Conservation (phyloP, 64 coral and sea anemone genomes). For the Porites lutea region DNA sequence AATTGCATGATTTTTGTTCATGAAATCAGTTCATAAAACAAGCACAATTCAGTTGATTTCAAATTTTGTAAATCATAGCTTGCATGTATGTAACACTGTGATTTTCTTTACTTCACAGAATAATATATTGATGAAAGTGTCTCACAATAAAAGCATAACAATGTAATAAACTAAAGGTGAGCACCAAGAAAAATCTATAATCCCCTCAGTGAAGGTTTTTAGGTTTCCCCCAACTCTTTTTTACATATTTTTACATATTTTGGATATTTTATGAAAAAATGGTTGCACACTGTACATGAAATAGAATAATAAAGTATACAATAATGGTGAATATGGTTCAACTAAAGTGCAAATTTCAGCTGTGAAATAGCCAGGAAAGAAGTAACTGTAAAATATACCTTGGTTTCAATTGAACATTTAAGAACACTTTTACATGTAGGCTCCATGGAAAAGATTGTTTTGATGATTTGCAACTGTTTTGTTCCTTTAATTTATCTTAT, state of each 20-base stretch:
- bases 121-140: no score
- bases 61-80: constrained; percentile 8
- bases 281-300: constrained; percentile 7
- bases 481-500: constrained; percentile 18
- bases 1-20: constrained; percentile 5
- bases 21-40: constrained; percentile 14
- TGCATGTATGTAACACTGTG: constrained; percentile 17
- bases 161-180: constrained; percentile 14
- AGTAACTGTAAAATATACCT: no score
- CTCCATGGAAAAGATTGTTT: constrained; percentile 13
- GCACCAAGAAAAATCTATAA: constrained; percentile 22
- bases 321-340: constrained; percentile 3
- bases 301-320: no score
- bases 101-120: constrained; percentile 22
- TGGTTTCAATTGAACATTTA: no score
- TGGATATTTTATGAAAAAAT: constrained; percentile 11
- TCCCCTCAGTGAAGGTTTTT: no score
- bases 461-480: constrained; percentile 13
- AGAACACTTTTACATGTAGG: constrained; percentile 12
- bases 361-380: constrained; percentile 4
- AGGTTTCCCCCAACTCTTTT: constrained; percentile 4
- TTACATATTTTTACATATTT: no score
- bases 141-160: no score
- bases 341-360: neutral
- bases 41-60: constrained; percentile 9